Evolutionary conservation across 2,113 vertebrate species (phyloP).

Genomic region (Brachionichthys hirsutus): DNA sequence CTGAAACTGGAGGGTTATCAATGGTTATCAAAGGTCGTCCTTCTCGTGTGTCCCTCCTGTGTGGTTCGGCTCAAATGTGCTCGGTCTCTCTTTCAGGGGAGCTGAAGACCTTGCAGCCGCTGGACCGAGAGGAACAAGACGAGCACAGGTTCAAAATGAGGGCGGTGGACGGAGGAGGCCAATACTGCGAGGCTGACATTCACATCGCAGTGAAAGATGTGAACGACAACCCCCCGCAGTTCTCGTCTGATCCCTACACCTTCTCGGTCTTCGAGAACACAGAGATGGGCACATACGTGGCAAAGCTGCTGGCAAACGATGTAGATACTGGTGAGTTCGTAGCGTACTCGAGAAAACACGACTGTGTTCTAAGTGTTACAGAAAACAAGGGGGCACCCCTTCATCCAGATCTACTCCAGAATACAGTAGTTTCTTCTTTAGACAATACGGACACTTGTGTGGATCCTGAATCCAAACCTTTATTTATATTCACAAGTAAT

Average conservation of each 20-base stretch:
- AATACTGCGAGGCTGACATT: slow-evolving; percentile 85
- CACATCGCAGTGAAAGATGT: slow-evolving; percentile 87
- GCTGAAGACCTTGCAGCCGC: slow-evolving; percentile 83
- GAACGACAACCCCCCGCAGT: slow-evolving; percentile 92
- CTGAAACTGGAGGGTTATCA: neutral
- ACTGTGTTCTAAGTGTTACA: too few species aligned
- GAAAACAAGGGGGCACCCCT: too few species aligned
- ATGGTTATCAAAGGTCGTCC: neutral
- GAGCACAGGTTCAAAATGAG: slow-evolving; percentile 83
- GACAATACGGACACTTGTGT: too few species aligned
- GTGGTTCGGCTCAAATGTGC: neutral
- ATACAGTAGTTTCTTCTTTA: too few species aligned
- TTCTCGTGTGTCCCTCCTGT: neutral
- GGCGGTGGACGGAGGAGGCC: slow-evolving; percentile 90
- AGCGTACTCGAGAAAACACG: neutral
- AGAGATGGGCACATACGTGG: slow-evolving; percentile 85
- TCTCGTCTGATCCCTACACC: slow-evolving; percentile 84
- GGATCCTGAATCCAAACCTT: too few species aligned
- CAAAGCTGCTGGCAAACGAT: slow-evolving; percentile 88
- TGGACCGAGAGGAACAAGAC: slow-evolving; percentile 87
- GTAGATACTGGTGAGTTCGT: slow-evolving; percentile 82
- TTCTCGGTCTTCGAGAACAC: slow-evolving; percentile 96
- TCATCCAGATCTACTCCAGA: too few species aligned
- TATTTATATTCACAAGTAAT: too few species aligned
- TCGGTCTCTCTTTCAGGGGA: slow-evolving; percentile 80